Evolutionary conservation across 2,888 invertebrate genomes (phyloP).

Genomic region (Hyposoter dolosus): DNA sequence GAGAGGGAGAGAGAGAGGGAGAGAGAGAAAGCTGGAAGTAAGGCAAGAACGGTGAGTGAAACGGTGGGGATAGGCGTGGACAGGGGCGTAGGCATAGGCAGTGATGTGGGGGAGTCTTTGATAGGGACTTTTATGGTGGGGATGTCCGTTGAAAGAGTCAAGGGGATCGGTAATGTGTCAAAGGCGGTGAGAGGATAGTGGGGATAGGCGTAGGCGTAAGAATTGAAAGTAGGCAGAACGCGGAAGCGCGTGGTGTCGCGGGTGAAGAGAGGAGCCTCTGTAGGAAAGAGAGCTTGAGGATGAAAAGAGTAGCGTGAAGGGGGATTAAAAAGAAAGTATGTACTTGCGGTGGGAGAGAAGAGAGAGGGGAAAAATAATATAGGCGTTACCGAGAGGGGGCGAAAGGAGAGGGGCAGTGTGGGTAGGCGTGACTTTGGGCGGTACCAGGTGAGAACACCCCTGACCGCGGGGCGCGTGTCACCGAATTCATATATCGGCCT

Average conservation of each 20-base stretch:
- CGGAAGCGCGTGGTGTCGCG: constrained; percentile 48
- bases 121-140: constrained; percentile 32
- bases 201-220: constrained; percentile 66
- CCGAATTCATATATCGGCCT: constrained; percentile 72
- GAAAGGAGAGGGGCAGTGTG: constrained; percentile 77
- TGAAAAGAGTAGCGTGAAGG: constrained; percentile 52
- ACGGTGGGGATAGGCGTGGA: constrained; percentile 63
- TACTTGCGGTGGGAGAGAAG: constrained; percentile 41
- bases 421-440: constrained; percentile 84
- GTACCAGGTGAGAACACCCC: constrained; percentile 83
- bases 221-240: constrained; percentile 66
- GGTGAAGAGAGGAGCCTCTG: constrained; percentile 52
- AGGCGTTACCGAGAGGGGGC: constrained; percentile 79
- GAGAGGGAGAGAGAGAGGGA: neutral
- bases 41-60: neutral
- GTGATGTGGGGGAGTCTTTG: constrained; percentile 41
- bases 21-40: constrained; percentile 14
- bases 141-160: constrained; percentile 41
- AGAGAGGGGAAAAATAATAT: constrained; percentile 74
- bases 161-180: constrained; percentile 37
- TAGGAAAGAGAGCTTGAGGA: constrained; percentile 68
- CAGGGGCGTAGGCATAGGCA: constrained; percentile 64
- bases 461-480: constrained; percentile 78
- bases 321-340: neutral
- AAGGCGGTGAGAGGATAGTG: constrained; percentile 24